These are phyloP conservation scores for Morpho achilles DNA, from an alignment of 2,888 invertebrate species.

Conservation along the genomic window DNA sequence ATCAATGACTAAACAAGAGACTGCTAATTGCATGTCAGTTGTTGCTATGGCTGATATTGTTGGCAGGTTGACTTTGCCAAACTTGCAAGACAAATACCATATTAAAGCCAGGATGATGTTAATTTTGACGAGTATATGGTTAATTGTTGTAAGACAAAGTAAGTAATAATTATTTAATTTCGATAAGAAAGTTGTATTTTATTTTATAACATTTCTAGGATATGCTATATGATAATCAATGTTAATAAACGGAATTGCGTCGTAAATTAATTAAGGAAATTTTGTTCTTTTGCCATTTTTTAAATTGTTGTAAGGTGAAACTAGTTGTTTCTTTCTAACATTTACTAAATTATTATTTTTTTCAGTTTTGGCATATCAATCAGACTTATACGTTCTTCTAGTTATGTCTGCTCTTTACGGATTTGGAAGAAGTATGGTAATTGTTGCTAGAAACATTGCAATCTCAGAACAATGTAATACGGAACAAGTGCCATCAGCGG, in stretches of 20 bases:
- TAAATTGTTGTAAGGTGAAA: no score
- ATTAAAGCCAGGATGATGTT: constrained; percentile 82
- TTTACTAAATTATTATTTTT: not conserved
- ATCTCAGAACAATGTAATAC: constrained; percentile 81
- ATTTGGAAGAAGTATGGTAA: constrained; percentile 48
- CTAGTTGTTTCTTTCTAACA: not conserved
- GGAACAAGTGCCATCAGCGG: constrained; percentile 82
- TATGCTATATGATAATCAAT: not conserved
- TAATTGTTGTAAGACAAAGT: constrained; percentile 80
- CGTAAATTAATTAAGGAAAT: no score
- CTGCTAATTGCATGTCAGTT: constrained; percentile 85
- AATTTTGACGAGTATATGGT: constrained; percentile 78
- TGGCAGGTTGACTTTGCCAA: constrained; percentile 82
- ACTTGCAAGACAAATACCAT: constrained; percentile 80
- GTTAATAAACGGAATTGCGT: no score
- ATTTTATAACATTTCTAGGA: not conserved
- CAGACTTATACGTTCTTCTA: not conserved
- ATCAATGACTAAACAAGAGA: constrained; percentile 65
- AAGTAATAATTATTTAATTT: constrained; percentile 37
- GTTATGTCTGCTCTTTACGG: not conserved
- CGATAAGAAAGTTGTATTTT: not conserved
- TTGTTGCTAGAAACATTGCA: constrained; percentile 84
- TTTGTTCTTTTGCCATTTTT: no score
- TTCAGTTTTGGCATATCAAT: constrained; percentile 7
- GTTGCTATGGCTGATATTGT: constrained; percentile 83